These are phyloP conservation scores for Phrynocephalus versicolor DNA, from an alignment of 2,113 vertebrate genomes.

Conservation along the genomic window DNA sequence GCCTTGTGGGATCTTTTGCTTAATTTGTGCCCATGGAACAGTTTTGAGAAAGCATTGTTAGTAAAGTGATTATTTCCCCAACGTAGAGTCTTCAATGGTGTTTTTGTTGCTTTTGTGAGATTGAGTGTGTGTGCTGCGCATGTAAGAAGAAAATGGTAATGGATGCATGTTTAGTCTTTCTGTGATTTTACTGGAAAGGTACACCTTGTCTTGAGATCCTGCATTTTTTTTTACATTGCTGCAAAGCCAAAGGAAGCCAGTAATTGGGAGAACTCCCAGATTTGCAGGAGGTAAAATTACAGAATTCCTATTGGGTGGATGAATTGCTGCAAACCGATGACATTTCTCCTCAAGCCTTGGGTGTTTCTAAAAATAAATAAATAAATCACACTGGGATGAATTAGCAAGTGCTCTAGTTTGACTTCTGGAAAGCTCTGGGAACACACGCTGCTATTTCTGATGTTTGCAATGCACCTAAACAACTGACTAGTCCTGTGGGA, in stretches of 20 bases:
- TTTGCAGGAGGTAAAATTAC: background rate
- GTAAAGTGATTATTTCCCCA: background rate
- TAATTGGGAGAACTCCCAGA: background rate
- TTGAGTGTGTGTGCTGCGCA: background rate
- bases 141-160: background rate
- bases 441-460: background rate
- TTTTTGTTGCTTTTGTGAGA: background rate
- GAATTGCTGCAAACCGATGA: background rate
- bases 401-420: background rate
- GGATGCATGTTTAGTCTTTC: background rate
- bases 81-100: background rate
- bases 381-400: background rate
- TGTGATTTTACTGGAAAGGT: background rate
- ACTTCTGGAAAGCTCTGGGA: background rate
- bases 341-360: background rate
- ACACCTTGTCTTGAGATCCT: background rate
- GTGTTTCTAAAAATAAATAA: background rate
- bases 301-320: background rate
- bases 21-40: background rate
- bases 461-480: background rate
- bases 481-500: background rate
- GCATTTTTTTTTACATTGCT: no score
- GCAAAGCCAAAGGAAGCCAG: background rate
- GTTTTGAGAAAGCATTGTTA: background rate
- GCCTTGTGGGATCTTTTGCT: constrained; percentile 11